Evolutionary conservation across 2,888 invertebrate species (phyloP).

Genomic region (Muschampia plurimacula): DNA sequence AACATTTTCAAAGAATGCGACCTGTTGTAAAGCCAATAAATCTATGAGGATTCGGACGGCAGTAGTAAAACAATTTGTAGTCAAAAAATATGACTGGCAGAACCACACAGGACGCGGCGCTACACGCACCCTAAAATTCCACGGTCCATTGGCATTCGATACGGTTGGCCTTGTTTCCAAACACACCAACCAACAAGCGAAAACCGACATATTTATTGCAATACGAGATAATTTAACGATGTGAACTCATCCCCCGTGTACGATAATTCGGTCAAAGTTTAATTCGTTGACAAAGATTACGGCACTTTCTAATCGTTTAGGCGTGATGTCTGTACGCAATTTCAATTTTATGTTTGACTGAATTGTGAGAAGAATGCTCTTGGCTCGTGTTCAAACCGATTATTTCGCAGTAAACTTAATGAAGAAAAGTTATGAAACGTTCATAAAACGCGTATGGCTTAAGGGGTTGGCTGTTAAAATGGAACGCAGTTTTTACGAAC

Average conservation of each 20-base stretch:
- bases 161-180: constrained; percentile 79
- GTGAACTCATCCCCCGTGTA: constrained; percentile 69
- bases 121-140: constrained; percentile 57
- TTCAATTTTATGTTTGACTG: constrained; percentile 75
- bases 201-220: constrained; percentile 79
- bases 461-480: background rate
- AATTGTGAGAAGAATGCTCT: constrained; percentile 72
- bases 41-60: constrained; percentile 45
- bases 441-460: constrained; percentile 25
- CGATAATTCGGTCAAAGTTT: constrained; percentile 84
- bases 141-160: constrained; percentile 78
- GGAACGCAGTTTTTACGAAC: constrained; percentile 1
- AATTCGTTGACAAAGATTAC: constrained; percentile 81
- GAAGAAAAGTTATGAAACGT: constrained; percentile 47
- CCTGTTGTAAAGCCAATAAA: constrained; percentile 46
- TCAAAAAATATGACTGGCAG: constrained; percentile 54
- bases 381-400: constrained; percentile 47
- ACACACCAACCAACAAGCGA: constrained; percentile 58
- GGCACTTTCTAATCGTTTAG: constrained; percentile 71
- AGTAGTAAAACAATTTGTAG: constrained; percentile 46
- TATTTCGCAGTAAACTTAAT: constrained; percentile 65
- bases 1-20: constrained; percentile 30
- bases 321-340: constrained; percentile 69
- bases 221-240: constrained; percentile 82
- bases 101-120: constrained; percentile 56